Percentiles rank a stretch among this genome's conserved stretches.
These are phyloP conservation scores for Dendrophyllia cribrosa DNA, from an alignment of 64 coral and sea anemone genomes.

Conservation along the genomic window DNA sequence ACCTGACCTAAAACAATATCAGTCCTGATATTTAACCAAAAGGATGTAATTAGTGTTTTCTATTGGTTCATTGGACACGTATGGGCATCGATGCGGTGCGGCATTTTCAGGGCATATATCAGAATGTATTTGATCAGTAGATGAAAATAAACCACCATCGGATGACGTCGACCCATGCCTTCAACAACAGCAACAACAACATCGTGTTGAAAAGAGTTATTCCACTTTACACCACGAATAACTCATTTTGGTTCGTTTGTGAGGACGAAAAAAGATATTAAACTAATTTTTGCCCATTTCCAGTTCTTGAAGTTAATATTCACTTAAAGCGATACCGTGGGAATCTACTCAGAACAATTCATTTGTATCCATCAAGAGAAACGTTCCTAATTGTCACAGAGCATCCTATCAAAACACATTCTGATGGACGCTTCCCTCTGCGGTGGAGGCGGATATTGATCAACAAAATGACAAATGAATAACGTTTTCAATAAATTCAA, in stretches of 20 bases:
- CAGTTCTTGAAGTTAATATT: neutral
- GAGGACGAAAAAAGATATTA: neutral
- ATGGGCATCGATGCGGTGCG: neutral
- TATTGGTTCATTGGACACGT: neutral
- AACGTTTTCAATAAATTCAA: neutral
- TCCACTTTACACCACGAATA: neutral
- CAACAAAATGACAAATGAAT: neutral
- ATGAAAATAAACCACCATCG: neutral
- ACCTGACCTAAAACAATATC: neutral
- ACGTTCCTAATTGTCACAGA: neutral
- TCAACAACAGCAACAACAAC: neutral
- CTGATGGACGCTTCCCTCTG: neutral
- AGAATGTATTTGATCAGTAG: neutral
- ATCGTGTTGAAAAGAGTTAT: neutral
- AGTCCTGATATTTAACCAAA: neutral
- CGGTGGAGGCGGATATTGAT: neutral
- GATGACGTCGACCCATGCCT: neutral
- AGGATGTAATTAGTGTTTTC: neutral
- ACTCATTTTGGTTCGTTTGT: too few species aligned
- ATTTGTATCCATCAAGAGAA: neutral
- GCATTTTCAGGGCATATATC: neutral
- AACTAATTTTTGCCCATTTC: neutral
- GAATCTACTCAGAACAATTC: neutral
- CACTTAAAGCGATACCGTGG: conserved; percentile 7
- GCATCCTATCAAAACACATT: neutral